Evolutionary conservation across 2,888 invertebrate genomes (phyloP).

Genomic region (Polydrusus pterygomalis): DNA sequence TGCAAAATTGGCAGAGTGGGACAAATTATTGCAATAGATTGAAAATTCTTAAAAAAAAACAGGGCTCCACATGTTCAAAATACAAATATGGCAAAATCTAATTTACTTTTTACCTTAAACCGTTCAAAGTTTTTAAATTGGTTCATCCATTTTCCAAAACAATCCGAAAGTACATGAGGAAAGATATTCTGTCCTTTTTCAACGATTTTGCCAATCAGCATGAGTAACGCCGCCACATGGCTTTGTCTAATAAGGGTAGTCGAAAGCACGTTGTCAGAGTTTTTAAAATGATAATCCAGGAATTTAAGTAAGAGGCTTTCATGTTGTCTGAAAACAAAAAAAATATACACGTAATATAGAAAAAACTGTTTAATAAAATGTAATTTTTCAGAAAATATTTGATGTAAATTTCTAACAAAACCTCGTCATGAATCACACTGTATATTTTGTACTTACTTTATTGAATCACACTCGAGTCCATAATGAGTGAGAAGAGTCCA

Average conservation of each 20-base stretch:
- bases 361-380: too few species aligned
- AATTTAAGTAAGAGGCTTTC: conserved; percentile 71
- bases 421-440: background rate
- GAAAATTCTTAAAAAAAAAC: too few species aligned
- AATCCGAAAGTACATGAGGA: conserved; percentile 22
- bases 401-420: background rate
- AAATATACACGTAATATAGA: background rate
- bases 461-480: conserved; percentile 73
- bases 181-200: conserved; percentile 58
- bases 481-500: conserved; percentile 76
- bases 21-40: too few species aligned
- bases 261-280: conserved; percentile 73
- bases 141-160: conserved; percentile 72
- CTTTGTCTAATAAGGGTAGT: conserved; percentile 75
- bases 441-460: conserved; percentile 67
- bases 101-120: conserved; percentile 72
- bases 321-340: conserved; percentile 36
- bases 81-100: too few species aligned
- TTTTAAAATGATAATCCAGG: conserved; percentile 76
- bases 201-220: conserved; percentile 56
- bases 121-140: conserved; percentile 70
- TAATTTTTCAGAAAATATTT: too few species aligned
- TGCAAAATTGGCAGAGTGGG: too few species aligned
- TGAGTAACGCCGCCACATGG: conserved; percentile 74
- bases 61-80: too few species aligned